These are phyloP conservation scores for Anthoscopus minutus DNA, from an alignment of 2,113 vertebrate species.

Conservation along the genomic window DNA sequence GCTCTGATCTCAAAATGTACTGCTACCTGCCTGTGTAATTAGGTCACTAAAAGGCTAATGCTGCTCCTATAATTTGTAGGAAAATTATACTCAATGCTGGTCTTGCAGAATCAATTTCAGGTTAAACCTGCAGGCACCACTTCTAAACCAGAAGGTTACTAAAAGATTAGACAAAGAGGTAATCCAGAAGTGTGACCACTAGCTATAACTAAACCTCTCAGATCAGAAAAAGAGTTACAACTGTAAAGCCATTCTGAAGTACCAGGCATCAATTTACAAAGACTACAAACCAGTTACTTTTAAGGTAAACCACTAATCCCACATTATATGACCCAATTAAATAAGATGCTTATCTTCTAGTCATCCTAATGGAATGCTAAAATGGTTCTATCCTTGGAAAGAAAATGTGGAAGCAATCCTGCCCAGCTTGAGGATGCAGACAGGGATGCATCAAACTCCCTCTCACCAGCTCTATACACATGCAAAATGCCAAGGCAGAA, in stretches of 20 bases:
- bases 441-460: not conserved
- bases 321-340: not conserved
- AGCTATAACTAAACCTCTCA: not conserved
- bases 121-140: not conserved
- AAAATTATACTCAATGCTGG: not conserved
- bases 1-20: not conserved
- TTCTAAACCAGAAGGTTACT: not conserved
- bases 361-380: not conserved
- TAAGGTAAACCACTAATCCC: not conserved
- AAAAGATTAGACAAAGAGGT: not conserved
- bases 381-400: not conserved
- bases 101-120: not conserved
- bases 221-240: not conserved
- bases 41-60: slow-evolving; percentile 1
- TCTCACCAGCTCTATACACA: not conserved
- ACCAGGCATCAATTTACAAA: not conserved
- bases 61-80: not conserved
- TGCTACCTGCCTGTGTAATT: not conserved
- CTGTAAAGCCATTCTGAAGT: not conserved
- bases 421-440: not conserved
- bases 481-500: not conserved
- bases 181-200: not conserved
- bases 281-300: not conserved
- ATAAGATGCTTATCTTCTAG: not conserved
- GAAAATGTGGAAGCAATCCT: not conserved